Conservation (phyloP, 2,888 invertebrate species). For the Terebella lapidaria region DNA sequence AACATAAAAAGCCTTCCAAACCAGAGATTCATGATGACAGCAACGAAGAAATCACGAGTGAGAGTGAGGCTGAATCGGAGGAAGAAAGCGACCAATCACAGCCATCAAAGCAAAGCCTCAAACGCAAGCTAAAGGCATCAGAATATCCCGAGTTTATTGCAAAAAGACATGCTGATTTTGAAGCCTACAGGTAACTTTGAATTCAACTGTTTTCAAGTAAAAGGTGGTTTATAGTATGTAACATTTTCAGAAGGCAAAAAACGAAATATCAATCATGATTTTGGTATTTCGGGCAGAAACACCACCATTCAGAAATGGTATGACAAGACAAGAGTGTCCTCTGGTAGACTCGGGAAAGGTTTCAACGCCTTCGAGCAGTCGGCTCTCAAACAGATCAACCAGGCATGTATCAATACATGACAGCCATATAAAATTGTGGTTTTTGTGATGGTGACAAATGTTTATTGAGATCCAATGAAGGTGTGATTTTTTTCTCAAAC, state of each 20-base stretch:
- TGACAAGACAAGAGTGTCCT: slow-evolving; percentile 74
- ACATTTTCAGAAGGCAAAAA: too few species aligned
- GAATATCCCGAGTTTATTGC: slow-evolving; percentile 43
- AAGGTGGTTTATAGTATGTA: too few species aligned
- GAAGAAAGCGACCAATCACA: slow-evolving; percentile 1
- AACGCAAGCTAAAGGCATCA: slow-evolving; percentile 31
- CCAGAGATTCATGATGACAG: slow-evolving; percentile 21
- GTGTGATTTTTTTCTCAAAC: not conserved
- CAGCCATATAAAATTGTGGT: not conserved
- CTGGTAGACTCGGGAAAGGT: slow-evolving; percentile 62
- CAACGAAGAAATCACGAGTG: slow-evolving; percentile 44
- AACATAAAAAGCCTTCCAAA: too few species aligned
- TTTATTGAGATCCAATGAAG: not conserved
- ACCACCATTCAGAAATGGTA: slow-evolving; percentile 75
- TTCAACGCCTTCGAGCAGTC: slow-evolving; percentile 60
- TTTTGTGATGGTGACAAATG: too few species aligned
- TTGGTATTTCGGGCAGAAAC: too few species aligned
- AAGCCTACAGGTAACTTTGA: slow-evolving; percentile 36
- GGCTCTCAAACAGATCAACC: slow-evolving; percentile 74
- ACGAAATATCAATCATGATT: too few species aligned
- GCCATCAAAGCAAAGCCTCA: slow-evolving; percentile 14
- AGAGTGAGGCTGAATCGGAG: slow-evolving; percentile 33
- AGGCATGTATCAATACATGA: slow-evolving; percentile 51
- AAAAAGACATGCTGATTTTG: slow-evolving; percentile 40
- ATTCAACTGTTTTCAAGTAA: not conserved